Conservation (phyloP, 2,888 invertebrate genomes). For the Conchocele bisecta region DNA sequence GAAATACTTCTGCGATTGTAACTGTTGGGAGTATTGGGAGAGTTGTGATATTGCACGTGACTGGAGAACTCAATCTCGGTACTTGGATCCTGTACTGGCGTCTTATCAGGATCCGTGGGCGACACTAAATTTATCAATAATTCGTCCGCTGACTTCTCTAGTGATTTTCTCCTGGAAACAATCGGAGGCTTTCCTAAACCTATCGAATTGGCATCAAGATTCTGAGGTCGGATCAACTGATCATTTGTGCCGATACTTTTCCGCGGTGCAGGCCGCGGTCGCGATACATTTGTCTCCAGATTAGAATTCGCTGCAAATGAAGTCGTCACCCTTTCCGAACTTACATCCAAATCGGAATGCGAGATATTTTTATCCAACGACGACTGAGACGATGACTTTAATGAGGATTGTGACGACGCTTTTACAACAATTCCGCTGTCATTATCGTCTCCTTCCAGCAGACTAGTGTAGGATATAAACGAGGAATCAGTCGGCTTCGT, state of each 20-base stretch:
- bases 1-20: constrained; percentile 48
- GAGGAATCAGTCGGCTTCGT: constrained; percentile 27
- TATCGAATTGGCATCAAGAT: neutral
- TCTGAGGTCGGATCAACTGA: constrained; percentile 17
- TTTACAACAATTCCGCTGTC: constrained; percentile 55
- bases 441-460: constrained; percentile 49
- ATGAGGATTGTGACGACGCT: no score
- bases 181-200: neutral
- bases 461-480: constrained; percentile 31
- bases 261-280: constrained; percentile 30
- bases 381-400: no score
- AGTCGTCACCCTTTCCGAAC: neutral
- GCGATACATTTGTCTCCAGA: constrained; percentile 8
- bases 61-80: constrained; percentile 29
- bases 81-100: neutral
- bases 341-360: constrained; percentile 7
- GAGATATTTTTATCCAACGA: constrained; percentile 37
- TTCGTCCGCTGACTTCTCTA: constrained; percentile 3
- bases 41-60: constrained; percentile 39
- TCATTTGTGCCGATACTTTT: constrained; percentile 41
- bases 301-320: no score
- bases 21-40: neutral
- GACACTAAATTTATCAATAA: constrained; percentile 42
- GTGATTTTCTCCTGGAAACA: neutral
- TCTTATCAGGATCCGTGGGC: neutral